Evolutionary conservation across 2,888 invertebrate genomes (phyloP).

Genomic region (Euplexia lucipara): DNA sequence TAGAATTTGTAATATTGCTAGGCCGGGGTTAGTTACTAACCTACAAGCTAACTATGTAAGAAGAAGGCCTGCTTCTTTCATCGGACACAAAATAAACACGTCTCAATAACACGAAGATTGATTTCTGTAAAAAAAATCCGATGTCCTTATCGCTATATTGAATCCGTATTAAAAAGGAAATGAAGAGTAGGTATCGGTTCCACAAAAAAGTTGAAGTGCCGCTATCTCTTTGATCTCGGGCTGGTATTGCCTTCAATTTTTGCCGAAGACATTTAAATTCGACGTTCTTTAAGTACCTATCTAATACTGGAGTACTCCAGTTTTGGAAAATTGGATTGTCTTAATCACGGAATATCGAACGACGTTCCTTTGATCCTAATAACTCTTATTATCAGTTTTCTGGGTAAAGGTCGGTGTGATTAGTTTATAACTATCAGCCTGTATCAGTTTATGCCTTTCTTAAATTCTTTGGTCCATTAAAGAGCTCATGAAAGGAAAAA

Average conservation of each 20-base stretch:
- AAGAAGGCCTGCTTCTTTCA: slow-evolving; percentile 39
- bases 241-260: slow-evolving; percentile 75
- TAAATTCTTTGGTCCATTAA: no score
- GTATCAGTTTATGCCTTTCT: not conserved
- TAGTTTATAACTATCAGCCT: slow-evolving; percentile 22
- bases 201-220: slow-evolving; percentile 77
- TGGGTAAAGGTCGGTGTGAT: slow-evolving; percentile 14
- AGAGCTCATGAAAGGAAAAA: no score
- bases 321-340: slow-evolving; percentile 72
- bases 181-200: slow-evolving; percentile 79
- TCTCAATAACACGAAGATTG: slow-evolving; percentile 65
- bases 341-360: slow-evolving; percentile 65
- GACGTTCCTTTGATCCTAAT: slow-evolving; percentile 55
- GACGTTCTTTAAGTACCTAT: slow-evolving; percentile 69
- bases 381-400: slow-evolving; percentile 45
- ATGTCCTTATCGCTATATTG: slow-evolving; percentile 79
- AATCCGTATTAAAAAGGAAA: slow-evolving; percentile 81
- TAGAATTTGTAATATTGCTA: no score
- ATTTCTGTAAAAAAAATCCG: slow-evolving; percentile 68
- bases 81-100: slow-evolving; percentile 60
- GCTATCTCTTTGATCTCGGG: slow-evolving; percentile 79
- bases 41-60: no score
- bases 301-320: slow-evolving; percentile 66
- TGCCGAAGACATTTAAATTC: slow-evolving; percentile 76
- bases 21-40: no score